Base-by-base conservation (phyloP, 2,888 invertebrate genomes). In the Tridacna crocea region DNA sequence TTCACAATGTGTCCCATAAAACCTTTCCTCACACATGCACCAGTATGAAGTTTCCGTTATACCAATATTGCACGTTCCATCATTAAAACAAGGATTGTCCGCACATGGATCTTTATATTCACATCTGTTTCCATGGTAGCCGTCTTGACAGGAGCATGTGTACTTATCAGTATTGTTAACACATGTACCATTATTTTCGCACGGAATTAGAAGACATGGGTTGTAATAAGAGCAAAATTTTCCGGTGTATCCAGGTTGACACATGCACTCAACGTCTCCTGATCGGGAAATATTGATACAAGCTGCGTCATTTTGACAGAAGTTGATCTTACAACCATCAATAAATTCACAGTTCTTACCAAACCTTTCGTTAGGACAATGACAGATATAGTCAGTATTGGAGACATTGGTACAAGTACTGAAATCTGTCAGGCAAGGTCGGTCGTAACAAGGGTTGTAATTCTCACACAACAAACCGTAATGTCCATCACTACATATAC, bases 21-120 rank as follows among this genome's bases (percentile, higher is more conserved):
- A 99, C 0, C 99, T 98, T 19, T 17, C 36, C 58, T 97, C 96
- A 93, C 99, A 99, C 83, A 97, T 96, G 91, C 99, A 99, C 88
- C 96, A 95, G 92, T 96, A 98, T 93, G 97, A 97, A 91, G 98
- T 98, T 87, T 91, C 94, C 12, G 87, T 88, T 26, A 77, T 83
- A n/a, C 72, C 79, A 6, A 87, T 55, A 22, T 79, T 60, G 72
- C 92, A 92, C 0, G 78, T 72, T 15, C 88, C 91, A 10, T 84
- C 72, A 75, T 92, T 90, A 55, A 84, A 75, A 83, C 93, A 93
- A 0, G 87, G 87, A 10, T 58, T 75, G 13, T 76, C 65, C 0
- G 75, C 72, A 70, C 93, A 93, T 13, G 75, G 65, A 70, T 90
- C 87, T 26, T 68, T 82, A 46, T 85, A 78, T 61, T 92, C 88